phyloP scores from a whole-genome alignment of 2,113 vertebrate genomes.

The Pteronura brasiliensis region DNA sequence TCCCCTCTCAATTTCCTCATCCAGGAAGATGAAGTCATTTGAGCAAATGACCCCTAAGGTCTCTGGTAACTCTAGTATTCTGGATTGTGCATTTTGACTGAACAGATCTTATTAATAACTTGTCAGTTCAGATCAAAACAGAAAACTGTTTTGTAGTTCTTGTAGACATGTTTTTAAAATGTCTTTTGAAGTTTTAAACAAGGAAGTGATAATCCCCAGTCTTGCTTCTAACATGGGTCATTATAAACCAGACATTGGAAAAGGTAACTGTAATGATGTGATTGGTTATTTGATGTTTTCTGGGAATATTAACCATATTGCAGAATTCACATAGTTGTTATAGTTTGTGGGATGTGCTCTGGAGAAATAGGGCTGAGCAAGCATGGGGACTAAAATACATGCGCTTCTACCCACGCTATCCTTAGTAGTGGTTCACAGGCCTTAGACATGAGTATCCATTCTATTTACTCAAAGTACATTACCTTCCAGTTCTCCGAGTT shows the following conservation, averaged over 20 bases:
- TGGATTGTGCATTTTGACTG: neutral
- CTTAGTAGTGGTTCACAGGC: neutral
- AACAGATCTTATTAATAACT: neutral
- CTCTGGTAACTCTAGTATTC: neutral
- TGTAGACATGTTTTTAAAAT: neutral
- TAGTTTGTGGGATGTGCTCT: slow-evolving; percentile 43
- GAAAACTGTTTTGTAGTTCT: neutral
- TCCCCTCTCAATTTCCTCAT: neutral
- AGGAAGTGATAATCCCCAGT: neutral
- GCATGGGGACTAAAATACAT: neutral
- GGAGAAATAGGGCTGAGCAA: slow-evolving; percentile 37
- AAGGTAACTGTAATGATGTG: neutral
- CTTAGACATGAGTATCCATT: slow-evolving; percentile 12
- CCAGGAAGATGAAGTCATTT: neutral
- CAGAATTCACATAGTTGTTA: slow-evolving; percentile 34
- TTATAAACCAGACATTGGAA: neutral
- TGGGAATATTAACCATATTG: slow-evolving; percentile 32
- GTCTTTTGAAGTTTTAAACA: neutral
- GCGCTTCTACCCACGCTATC: neutral
- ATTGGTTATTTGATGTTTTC: neutral
- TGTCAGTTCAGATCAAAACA: neutral
- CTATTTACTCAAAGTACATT: neutral
- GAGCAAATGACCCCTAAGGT: neutral
- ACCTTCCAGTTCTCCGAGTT: neutral
- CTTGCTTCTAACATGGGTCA: neutral